Evolutionary conservation across 1,140 invertebrate genomes (phyloP).

Genomic region (Panonychus citri): DNA sequence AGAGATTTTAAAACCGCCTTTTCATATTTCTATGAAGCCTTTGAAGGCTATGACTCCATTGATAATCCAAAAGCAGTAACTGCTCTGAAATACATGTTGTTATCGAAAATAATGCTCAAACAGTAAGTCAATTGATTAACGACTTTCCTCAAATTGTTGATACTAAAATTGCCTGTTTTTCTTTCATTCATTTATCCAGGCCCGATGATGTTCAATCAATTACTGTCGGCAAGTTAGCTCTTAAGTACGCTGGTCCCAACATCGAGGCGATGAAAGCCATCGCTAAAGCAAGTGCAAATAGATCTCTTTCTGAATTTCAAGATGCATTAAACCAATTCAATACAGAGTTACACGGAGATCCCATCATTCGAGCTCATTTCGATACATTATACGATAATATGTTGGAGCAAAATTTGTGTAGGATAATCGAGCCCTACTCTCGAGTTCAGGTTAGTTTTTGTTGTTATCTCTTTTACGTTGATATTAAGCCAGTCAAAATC

Average conservation of each 20-base stretch:
- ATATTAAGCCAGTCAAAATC: no score
- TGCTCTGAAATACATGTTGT: constrained; percentile 92
- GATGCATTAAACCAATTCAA: constrained; percentile 48
- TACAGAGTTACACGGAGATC: constrained; percentile 76
- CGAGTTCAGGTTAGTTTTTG: constrained; percentile 53
- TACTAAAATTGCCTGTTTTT: neutral
- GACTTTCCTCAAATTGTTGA: neutral
- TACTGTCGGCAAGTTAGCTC: constrained; percentile 79
- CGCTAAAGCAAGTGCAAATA: constrained; percentile 78
- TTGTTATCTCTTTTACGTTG: neutral
- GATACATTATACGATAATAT: constrained; percentile 92
- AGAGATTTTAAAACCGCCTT: constrained; percentile 99
- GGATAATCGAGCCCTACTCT: constrained; percentile 96
- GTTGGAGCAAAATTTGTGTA: constrained; percentile 93
- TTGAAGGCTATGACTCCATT: constrained; percentile 94
- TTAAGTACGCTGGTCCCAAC: constrained; percentile 84
- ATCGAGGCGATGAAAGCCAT: constrained; percentile 95
- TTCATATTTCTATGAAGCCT: constrained; percentile 99
- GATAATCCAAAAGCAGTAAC: constrained; percentile 72
- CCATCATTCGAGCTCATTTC: constrained; percentile 84
- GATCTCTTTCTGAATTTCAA: constrained; percentile 89
- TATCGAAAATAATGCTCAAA: constrained; percentile 95
- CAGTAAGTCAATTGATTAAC: neutral
- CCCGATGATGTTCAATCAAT: constrained; percentile 91
- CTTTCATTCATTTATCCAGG: constrained; percentile 18